Evolutionary conservation across 2,113 vertebrate species (phyloP).

Genomic region (Pseudolaguvia tuberculata): DNA sequence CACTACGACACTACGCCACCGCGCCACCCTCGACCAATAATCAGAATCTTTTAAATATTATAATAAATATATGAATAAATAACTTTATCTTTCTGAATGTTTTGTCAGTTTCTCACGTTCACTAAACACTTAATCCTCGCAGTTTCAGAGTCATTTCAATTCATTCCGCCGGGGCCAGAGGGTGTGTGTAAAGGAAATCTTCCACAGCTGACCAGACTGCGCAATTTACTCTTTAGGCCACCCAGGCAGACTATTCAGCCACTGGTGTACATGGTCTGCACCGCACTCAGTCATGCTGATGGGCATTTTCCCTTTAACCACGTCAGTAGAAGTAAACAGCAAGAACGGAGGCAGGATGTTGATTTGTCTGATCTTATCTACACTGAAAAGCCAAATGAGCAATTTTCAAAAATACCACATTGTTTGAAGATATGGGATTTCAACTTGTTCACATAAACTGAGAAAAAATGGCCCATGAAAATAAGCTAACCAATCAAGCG

Average conservation of each 20-base stretch:
- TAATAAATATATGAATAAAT: no score
- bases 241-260: constrained; percentile 39
- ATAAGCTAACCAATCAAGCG: constrained; percentile 16
- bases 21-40: no score
- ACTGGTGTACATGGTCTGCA: constrained; percentile 2
- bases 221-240: constrained; percentile 40
- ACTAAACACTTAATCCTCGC: background rate
- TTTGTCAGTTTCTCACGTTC: no score
- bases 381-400: constrained; percentile 33
- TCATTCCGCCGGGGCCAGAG: constrained; percentile 7
- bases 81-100: no score
- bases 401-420: constrained; percentile 39
- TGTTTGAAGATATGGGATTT: constrained; percentile 46
- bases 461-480: constrained; percentile 21
- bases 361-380: constrained; percentile 40
- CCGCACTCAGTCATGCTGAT: background rate
- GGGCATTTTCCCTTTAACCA: constrained; percentile 22
- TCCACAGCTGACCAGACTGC: constrained; percentile 32
- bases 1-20: no score
- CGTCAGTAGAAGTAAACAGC: constrained; percentile 36
- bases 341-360: constrained; percentile 28
- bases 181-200: constrained; percentile 35
- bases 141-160: background rate
- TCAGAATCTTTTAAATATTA: no score
- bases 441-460: constrained; percentile 44